A percentile compares a stretch with the other conserved stretches of the same genome.
Conservation (phyloP, 2,888 invertebrate species). For the Poecilobothrus nobilitatus region DNA sequence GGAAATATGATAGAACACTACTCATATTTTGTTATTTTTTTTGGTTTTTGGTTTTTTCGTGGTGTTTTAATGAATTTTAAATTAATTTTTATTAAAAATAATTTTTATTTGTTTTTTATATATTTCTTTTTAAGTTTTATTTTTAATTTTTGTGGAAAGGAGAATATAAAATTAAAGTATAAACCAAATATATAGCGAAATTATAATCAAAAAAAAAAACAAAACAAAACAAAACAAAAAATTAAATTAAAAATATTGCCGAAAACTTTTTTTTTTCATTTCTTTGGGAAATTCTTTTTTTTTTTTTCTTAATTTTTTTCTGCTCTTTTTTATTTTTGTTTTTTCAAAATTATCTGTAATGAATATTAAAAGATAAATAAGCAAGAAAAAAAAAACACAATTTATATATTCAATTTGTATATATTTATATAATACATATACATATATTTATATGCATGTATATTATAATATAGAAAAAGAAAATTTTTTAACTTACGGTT, state of each 20-base stretch:
- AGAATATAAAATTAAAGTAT: not conserved
- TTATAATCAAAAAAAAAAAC: not conserved
- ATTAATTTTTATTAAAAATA: not conserved
- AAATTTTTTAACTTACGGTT: not conserved
- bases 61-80: not conserved
- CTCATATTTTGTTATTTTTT: not conserved
- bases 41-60: not conserved
- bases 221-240: too few species aligned
- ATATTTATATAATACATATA: too few species aligned
- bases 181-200: not conserved
- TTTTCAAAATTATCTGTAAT: not conserved
- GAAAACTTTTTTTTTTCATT: not conserved
- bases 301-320: not conserved
- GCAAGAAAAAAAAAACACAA: too few species aligned
- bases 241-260: not conserved
- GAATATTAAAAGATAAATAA: slow-evolving; percentile 6
- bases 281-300: not conserved
- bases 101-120: not conserved
- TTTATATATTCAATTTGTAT: too few species aligned
- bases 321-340: not conserved
- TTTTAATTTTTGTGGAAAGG: not conserved
- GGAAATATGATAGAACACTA: not conserved
- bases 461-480: not conserved
- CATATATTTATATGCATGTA: too few species aligned
- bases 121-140: not conserved